Percentiles rank a stretch among this genome's conserved stretches.
Conservation (phyloP, 1,140 invertebrate species). For the Apis florea region DNA sequence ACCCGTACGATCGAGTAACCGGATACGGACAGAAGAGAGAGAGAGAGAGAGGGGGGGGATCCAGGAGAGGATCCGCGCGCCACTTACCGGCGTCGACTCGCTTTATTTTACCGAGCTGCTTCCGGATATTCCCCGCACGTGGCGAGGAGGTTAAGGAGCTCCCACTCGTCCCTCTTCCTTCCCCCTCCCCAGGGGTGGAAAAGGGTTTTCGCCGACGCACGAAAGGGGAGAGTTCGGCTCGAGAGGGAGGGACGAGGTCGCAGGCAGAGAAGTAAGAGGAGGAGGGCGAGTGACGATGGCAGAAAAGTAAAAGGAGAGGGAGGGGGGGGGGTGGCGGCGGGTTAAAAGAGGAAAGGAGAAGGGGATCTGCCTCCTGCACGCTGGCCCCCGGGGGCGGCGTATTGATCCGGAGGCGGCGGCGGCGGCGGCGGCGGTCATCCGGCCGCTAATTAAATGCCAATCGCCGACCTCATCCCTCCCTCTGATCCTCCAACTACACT, state of each 20-base stretch:
- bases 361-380: conserved; percentile 77
- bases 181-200: conserved; percentile 39
- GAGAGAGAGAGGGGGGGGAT: too few species aligned
- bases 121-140: conserved; percentile 76
- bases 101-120: conserved; percentile 76
- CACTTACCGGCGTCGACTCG: conserved; percentile 61
- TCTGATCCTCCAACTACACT: conserved; percentile 64
- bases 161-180: conserved; percentile 19
- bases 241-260: conserved; percentile 44
- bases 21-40: too few species aligned
- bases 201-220: conserved; percentile 55
- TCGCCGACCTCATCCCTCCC: conserved; percentile 76
- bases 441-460: conserved; percentile 81
- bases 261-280: neutral
- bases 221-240: conserved; percentile 64
- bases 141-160: conserved; percentile 60
- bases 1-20: too few species aligned
- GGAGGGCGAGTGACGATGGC: conserved; percentile 42
- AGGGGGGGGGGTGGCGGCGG: conserved; percentile 52
- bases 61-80: too few species aligned
- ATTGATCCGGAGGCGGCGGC: conserved; percentile 79
- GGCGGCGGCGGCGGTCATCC: conserved; percentile 79
- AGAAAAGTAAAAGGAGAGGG: conserved; percentile 58
- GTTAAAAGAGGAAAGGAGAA: conserved; percentile 63
- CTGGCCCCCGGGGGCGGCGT: conserved; percentile 75